phyloP scores from a whole-genome alignment of 2,113 vertebrate genomes.

The Mastomys coucha region DNA sequence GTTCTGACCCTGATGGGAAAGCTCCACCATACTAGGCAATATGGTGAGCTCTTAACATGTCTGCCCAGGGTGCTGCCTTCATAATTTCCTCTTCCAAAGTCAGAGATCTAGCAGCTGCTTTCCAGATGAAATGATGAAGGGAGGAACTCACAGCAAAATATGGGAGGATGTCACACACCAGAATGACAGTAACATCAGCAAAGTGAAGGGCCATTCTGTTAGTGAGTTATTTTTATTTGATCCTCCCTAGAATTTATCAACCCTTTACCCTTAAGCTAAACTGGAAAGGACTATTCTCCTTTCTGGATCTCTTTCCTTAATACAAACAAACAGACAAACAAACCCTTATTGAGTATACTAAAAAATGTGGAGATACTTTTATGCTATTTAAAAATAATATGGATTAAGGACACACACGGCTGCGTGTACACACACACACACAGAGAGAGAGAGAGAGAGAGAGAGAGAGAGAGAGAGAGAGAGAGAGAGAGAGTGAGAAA shows the following conservation, averaged over 20 bases:
- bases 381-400: background rate
- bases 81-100: background rate
- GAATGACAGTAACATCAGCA: background rate
- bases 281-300: background rate
- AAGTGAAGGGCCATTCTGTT: background rate
- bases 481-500: background rate
- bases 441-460: background rate
- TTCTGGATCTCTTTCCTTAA: background rate
- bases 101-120: background rate
- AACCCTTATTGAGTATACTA: background rate
- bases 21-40: background rate
- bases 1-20: background rate
- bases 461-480: background rate
- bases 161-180: background rate
- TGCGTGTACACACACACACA: background rate
- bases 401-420: background rate
- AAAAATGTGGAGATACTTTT: background rate
- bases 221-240: background rate
- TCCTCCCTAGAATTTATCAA: background rate
- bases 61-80: background rate
- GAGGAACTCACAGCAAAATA: background rate
- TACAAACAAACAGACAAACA: background rate
- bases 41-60: background rate
- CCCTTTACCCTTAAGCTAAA: background rate
- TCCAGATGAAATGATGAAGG: background rate